Evolutionary conservation across 2,888 invertebrate genomes (phyloP), one percentile per base, ranked within the genome.

Genomic region (Agrochola lychnidis): DNA sequence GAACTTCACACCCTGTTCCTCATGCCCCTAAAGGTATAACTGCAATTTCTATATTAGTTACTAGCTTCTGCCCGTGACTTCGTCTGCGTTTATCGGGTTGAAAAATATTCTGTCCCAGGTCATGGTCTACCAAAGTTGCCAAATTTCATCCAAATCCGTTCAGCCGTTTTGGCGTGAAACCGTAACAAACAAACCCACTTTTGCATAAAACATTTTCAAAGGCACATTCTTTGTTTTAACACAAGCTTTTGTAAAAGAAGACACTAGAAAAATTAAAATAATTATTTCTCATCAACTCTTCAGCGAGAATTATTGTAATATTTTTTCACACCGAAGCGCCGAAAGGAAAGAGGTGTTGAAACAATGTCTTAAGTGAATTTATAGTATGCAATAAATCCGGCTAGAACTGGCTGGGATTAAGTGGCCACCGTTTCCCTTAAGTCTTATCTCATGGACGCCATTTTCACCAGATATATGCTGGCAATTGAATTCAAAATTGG

Each of bases 311-410:
- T 59, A 70, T 67, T 25, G 19, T 40, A 56, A 70, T 19, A 40
- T 66, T 66, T 63, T 77, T 76, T 76, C n/a, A 56, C 62, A 72
- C 66, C 7, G 25, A n/a, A 36, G 12, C 22, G 48, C 56, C 56
- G n/a, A 64, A 73, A 85, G 72, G 70, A 22, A 7, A n/a, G n/a
- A n/a, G 12, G n/a, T 78, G 75, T 62, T 70, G 66, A 81, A 87
- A 82, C 73, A 78, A 75, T 63, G 78, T 73, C 74, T 81, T 74
- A 51, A 72, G 59, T 63, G 45, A 80, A 88, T 88, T 86, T 88
- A 88, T 88, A 87, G 84, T 77, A 75, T 10, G 76, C 77, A 73
- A 88, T 90, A 90, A 89, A 90, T 90, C 81, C 76, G 59, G 67
- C 81, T 81, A 80, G 83, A 86, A 83, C 83, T 88, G 56, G 59